Base-by-base conservation (phyloP, 2,797 vertebrate species). In the Enteromius trimaculatus region DNA sequence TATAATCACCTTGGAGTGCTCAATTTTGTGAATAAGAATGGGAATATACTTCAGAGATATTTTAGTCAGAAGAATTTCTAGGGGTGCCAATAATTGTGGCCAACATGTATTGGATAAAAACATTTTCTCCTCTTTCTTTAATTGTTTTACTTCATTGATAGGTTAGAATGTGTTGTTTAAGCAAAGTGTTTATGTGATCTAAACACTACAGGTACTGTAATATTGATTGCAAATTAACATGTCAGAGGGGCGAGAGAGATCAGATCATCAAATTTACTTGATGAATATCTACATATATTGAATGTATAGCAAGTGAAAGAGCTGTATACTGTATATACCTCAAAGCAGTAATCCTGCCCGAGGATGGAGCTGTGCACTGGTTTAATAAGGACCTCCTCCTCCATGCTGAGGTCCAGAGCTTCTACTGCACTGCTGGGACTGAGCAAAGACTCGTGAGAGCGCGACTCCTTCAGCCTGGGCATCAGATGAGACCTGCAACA, bases 381-480 rank as follows among this genome's bases (percentile, higher is more conserved):
- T 88, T 98, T 99, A 93, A 99, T 99, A 89, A 97, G 90, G 85
- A 99, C 97, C 85, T 99, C 97, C 88, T 99, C 97, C 95, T 99
- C 98, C 97, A 99, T 99, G 62, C 98, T 99, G 96, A 99, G 96
- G 94, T 99, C 98, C 94, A 99, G 94, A 81, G 97, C 98, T 93
- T 98, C 98, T 79, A 97, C 98, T 21, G 97, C 98, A 51, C 96
- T 98, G 91, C 97, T 98, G 92, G 98, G 98, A 93, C 97, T 98
- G 93, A 99, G 97, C 94, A 99, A 93, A 89, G 98, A 99, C 95
- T 99, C 98, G 97, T 99, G 98, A 90, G 98, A 99, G 90, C 98
- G 97, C 4, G 98, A 99, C 95, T 99, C 97, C 92, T 99, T 99
- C 97, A 99, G 96, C 93, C 97, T 99, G 89, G 97, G 97, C 98